These are phyloP conservation scores for Melanostigma gelatinosum DNA, from an alignment of 2,113 vertebrate genomes.

Conservation along the genomic window DNA sequence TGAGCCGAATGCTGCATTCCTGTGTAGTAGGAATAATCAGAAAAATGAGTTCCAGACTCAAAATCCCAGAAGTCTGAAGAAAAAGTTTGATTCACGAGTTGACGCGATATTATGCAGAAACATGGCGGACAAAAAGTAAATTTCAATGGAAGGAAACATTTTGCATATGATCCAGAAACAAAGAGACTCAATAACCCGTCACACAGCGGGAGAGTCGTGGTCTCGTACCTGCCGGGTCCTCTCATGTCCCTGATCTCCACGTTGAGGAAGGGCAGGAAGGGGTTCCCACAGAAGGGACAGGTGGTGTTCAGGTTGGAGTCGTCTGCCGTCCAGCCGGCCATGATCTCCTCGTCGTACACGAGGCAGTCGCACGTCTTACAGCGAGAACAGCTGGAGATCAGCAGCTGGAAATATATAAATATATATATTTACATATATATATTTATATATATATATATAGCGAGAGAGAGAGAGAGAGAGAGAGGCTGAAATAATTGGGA, in stretches of 20 bases:
- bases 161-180: too few species aligned
- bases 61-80: too few species aligned
- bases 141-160: too few species aligned
- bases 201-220: too few species aligned
- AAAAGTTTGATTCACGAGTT: too few species aligned
- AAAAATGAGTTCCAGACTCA: too few species aligned
- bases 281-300: conserved; percentile 94
- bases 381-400: conserved; percentile 97
- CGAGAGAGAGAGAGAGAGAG: not conserved
- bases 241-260: conserved; percentile 94
- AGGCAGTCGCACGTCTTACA: conserved; percentile 96
- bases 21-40: too few species aligned
- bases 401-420: conserved; percentile 81
- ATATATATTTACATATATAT: not conserved
- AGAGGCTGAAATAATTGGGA: not conserved
- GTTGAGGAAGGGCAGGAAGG: conserved; percentile 95
- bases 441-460: not conserved
- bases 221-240: conserved; percentile 87
- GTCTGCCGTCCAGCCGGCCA: conserved; percentile 99
- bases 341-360: conserved; percentile 98
- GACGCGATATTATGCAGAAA: too few species aligned
- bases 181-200: too few species aligned
- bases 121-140: too few species aligned
- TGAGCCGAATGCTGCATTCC: not conserved
- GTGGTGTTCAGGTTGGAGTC: conserved; percentile 98